Evolutionary conservation across 2,113 vertebrate genomes (phyloP).

Genomic region (Lonchura striata): DNA sequence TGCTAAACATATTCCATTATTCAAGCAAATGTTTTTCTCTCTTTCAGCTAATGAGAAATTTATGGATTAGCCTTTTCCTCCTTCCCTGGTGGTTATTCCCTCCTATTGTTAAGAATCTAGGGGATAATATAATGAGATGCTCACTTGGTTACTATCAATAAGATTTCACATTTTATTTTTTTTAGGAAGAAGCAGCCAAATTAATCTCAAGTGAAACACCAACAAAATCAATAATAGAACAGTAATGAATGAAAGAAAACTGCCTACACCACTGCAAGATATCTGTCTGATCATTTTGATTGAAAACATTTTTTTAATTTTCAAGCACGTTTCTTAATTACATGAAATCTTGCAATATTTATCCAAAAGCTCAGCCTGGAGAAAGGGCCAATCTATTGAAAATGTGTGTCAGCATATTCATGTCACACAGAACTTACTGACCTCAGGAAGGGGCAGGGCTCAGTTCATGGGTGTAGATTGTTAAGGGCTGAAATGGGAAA

Average conservation of each 20-base stretch:
- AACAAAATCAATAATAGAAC: constrained; percentile 13
- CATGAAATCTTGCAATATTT: not conserved
- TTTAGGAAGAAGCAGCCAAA: constrained; percentile 10
- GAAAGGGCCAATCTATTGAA: not conserved
- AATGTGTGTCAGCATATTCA: not conserved
- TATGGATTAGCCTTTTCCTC: constrained; percentile 60
- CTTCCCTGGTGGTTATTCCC: constrained; percentile 26
- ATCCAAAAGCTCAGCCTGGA: not conserved
- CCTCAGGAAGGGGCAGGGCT: not conserved
- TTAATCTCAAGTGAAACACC: constrained; percentile 27
- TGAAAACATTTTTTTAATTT: not conserved
- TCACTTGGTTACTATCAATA: constrained; percentile 54
- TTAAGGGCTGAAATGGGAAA: not conserved
- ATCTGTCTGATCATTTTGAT: not conserved
- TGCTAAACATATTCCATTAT: constrained; percentile 65
- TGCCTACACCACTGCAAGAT: not conserved
- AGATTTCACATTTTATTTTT: constrained; percentile 5
- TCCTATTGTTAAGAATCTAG: constrained; percentile 30
- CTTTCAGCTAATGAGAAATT: constrained; percentile 61
- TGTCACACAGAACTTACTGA: not conserved
- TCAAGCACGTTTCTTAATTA: not conserved
- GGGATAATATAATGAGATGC: constrained; percentile 42
- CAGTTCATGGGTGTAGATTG: not conserved
- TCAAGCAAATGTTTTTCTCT: constrained; percentile 53
- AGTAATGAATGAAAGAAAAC: not conserved